Evolutionary conservation across 2,888 invertebrate genomes (phyloP).

Genomic region (Oxycera nigricornis): DNA sequence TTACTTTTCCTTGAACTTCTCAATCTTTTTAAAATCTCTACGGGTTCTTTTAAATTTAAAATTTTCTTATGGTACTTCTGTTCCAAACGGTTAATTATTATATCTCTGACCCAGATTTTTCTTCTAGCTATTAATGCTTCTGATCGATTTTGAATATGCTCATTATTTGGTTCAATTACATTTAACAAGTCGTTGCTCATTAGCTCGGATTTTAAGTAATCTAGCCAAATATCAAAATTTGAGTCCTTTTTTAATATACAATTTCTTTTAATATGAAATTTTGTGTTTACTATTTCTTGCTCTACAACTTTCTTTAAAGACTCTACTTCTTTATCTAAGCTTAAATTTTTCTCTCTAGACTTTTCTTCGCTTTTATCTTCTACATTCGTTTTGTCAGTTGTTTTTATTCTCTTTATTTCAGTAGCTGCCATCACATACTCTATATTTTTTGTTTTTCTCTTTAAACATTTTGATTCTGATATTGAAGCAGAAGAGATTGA

Average conservation of each 20-base stretch:
- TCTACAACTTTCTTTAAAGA: not conserved
- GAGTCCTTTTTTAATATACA: not conserved
- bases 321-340: not conserved
- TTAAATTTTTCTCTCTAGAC: not conserved
- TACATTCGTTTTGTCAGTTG: not conserved
- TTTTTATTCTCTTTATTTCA: no score
- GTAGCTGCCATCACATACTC: not conserved
- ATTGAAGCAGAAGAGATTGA: not conserved
- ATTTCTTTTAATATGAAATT: not conserved
- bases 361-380: not conserved
- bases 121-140: not conserved
- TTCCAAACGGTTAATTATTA: not conserved
- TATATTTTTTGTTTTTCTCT: not conserved
- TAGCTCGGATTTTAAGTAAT: not conserved
- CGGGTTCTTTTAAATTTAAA: not conserved
- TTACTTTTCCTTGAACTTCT: not conserved
- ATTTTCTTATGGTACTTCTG: not conserved
- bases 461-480: not conserved
- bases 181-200: not conserved
- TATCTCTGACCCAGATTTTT: not conserved
- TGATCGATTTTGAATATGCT: not conserved
- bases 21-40: not conserved
- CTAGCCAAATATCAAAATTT: not conserved
- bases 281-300: not conserved
- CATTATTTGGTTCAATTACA: not conserved